phyloP scores from a whole-genome alignment of 2,888 invertebrate species.

The Maniola hyperantus region DNA sequence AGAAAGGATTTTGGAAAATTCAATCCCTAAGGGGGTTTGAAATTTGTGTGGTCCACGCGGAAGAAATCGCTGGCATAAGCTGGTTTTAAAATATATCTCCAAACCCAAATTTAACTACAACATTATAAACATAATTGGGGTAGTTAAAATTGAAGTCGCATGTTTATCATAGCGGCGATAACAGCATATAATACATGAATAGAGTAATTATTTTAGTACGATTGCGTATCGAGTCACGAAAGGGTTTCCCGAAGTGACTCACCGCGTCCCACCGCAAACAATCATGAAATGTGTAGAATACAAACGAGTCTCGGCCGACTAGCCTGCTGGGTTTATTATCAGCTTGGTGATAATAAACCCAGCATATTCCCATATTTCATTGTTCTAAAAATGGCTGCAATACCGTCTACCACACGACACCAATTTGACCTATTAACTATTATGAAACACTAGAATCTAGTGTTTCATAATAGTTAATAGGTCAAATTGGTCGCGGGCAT shows the following conservation, averaged over 20 bases:
- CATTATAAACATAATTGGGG: constrained; percentile 27
- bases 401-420: too few relatives aligned
- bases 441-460: too few relatives aligned
- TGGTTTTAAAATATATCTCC: not conserved
- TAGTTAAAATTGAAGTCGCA: constrained; percentile 41
- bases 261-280: constrained; percentile 36
- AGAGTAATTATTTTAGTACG: constrained; percentile 64
- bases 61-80: too few relatives aligned
- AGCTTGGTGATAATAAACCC: constrained; percentile 6
- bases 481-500: too few relatives aligned
- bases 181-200: constrained; percentile 53
- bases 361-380: too few relatives aligned
- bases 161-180: constrained; percentile 46
- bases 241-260: constrained; percentile 79
- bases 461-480: too few relatives aligned
- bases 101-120: constrained; percentile 10
- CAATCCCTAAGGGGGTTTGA: too few relatives aligned
- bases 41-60: too few relatives aligned
- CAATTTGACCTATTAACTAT: too few relatives aligned
- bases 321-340: constrained; percentile 21
- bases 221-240: constrained; percentile 77
- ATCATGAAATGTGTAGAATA: constrained; percentile 36
- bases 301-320: constrained; percentile 29
- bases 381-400: too few relatives aligned
- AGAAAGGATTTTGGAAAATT: too few relatives aligned